Percentiles rank a stretch among this genome's conserved stretches.
Evolutionary conservation across 1,140 invertebrate species (phyloP).

Genomic region (Drosophila watanabei): DNA sequence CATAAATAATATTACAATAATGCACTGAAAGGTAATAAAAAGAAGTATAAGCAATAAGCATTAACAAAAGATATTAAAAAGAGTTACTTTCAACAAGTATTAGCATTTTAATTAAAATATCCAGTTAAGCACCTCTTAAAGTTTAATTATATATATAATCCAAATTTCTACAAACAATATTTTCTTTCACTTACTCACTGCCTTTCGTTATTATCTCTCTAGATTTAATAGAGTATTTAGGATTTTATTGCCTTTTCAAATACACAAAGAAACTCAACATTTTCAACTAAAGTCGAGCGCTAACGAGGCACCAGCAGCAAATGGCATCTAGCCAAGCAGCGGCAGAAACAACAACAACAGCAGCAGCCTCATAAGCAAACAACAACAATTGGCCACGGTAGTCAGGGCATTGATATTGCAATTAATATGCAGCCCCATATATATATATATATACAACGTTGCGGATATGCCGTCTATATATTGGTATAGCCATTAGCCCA

Average conservation of each 20-base stretch:
- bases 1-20: not conserved
- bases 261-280: slow-evolving; percentile 3
- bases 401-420: slow-evolving; percentile 77
- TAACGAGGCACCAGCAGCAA: slow-evolving; percentile 62
- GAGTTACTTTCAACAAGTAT: no score
- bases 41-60: not conserved
- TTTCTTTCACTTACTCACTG: not conserved
- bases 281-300: slow-evolving; percentile 51
- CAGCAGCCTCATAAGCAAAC: slow-evolving; percentile 38
- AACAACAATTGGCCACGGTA: slow-evolving; percentile 59
- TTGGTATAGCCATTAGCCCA: slow-evolving; percentile 28
- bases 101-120: not conserved
- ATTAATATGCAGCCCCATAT: slow-evolving; percentile 66
- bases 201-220: not conserved
- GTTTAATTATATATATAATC: no score
- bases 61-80: not conserved
- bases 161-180: no score
- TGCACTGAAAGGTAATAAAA: not conserved
- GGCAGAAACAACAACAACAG: slow-evolving; percentile 12
- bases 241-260: slow-evolving; percentile 22
- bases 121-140: not conserved
- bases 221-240: slow-evolving; percentile 26
- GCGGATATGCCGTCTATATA: slow-evolving; percentile 26
- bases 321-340: slow-evolving; percentile 11
- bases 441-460: slow-evolving; percentile 16